phyloP scores from a whole-genome alignment of 30 jellyfish, hydroid and myxozoan species.

The Aurelia sp. region DNA sequence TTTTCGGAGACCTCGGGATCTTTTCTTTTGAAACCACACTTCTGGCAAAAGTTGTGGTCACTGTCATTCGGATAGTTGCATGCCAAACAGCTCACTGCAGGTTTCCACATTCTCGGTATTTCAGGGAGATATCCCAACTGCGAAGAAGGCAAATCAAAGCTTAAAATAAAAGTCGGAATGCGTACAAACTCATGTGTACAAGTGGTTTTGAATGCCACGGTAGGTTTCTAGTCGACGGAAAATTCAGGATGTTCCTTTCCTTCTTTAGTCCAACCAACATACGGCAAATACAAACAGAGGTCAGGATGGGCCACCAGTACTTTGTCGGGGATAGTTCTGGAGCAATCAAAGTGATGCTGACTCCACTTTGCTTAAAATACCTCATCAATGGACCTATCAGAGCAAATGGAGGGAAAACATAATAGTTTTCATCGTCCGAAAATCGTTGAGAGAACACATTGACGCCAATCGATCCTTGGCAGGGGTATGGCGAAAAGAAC shows the following conservation, averaged over 20 bases:
- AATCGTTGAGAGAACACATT: background rate
- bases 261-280: background rate
- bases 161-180: no score
- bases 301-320: no score
- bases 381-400: constrained; percentile 6
- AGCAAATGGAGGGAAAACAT: constrained; percentile 20
- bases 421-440: background rate
- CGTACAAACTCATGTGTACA: no score
- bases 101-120: background rate
- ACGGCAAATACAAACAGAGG: no score
- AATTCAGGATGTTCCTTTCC: background rate
- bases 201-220: no score
- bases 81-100: background rate
- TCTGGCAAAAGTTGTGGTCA: constrained; percentile 1
- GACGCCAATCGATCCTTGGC: no score
- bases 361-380: background rate
- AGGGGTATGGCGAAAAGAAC: constrained; percentile 1
- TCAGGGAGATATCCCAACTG: no score
- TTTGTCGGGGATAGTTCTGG: no score
- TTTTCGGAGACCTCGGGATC: background rate
- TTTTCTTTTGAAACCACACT: background rate
- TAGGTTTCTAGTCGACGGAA: no score
- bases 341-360: no score
- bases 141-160: no score
- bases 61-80: background rate